These are phyloP conservation scores for Leiothrix lutea DNA, from an alignment of 2,113 vertebrate genomes.

Conservation along the genomic window DNA sequence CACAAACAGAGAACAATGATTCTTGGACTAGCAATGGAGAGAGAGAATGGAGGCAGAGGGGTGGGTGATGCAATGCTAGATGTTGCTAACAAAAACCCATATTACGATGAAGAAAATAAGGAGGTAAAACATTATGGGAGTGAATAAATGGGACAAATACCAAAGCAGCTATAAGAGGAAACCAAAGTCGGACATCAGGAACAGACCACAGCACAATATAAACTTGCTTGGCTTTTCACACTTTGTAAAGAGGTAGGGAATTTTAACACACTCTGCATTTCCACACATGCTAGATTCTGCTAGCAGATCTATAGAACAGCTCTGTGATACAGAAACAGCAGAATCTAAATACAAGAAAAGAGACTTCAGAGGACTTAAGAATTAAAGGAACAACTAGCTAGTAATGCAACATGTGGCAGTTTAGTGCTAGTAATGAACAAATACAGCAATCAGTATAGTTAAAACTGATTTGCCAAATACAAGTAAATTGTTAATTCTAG, in stretches of 20 bases:
- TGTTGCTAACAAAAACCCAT: not conserved
- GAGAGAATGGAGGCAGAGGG: not conserved
- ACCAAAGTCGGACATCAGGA: not conserved
- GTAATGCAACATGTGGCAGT: not conserved
- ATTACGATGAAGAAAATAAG: not conserved
- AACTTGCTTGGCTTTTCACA: not conserved
- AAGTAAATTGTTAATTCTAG: not conserved
- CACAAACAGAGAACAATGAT: not conserved
- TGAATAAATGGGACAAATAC: not conserved
- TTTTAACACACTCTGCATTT: not conserved
- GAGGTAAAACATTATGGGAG: not conserved
- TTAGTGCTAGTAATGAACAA: not conserved
- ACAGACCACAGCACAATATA: not conserved
- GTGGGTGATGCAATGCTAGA: not conserved
- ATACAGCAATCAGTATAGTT: not conserved
- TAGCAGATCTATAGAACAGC: not conserved
- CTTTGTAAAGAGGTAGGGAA: not conserved
- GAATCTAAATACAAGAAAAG: not conserved
- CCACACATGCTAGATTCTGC: not conserved
- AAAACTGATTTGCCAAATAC: not conserved
- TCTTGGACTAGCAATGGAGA: not conserved
- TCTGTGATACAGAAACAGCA: not conserved
- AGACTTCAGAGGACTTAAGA: not conserved
- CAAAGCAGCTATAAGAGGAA: not conserved
- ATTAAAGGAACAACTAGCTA: not conserved